phyloP scores from a whole-genome alignment of 1,140 invertebrate genomes.

The Penaeus chinensis region DNA sequence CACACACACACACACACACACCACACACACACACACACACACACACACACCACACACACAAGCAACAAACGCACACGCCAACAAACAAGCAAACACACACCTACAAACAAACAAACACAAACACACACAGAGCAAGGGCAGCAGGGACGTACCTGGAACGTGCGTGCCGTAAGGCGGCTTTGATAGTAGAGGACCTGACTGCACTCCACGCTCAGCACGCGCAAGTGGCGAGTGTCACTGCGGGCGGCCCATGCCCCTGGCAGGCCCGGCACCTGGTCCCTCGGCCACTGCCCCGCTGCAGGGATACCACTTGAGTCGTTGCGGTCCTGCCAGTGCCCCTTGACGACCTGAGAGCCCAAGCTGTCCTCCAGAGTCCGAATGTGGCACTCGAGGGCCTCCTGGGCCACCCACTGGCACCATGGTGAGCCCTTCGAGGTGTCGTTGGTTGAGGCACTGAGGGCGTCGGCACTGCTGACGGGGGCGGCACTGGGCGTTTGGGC shows the following conservation, averaged over 20 bases:
- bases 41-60: not conserved
- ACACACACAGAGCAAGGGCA: not conserved
- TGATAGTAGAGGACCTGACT: slow-evolving; percentile 31
- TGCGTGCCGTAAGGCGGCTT: slow-evolving; percentile 12
- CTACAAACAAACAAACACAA: slow-evolving; percentile 7
- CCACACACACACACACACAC: no score
- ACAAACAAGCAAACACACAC: slow-evolving; percentile 28
- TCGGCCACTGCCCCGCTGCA: not conserved
- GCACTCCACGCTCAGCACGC: slow-evolving; percentile 39
- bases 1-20: slow-evolving; percentile 29
- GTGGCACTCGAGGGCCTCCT: slow-evolving; percentile 36
- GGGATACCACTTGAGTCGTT: not conserved
- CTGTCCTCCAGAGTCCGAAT: slow-evolving; percentile 38
- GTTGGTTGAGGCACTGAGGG: slow-evolving; percentile 6
- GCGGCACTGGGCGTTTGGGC: not conserved
- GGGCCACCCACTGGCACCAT: slow-evolving; percentile 43
- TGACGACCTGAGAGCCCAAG: slow-evolving; percentile 34
- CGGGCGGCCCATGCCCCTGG: slow-evolving; percentile 22
- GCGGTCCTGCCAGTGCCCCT: slow-evolving; percentile 39
- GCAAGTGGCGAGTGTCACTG: slow-evolving; percentile 31
- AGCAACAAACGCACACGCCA: not conserved
- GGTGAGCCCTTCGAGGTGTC: slow-evolving; percentile 11
- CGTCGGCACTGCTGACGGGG: not conserved
- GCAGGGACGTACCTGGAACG: slow-evolving; percentile 35
- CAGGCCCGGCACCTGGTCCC: not conserved